Conservation (phyloP, 1,140 invertebrate species). For the Drosophila punjabiensis region DNA sequence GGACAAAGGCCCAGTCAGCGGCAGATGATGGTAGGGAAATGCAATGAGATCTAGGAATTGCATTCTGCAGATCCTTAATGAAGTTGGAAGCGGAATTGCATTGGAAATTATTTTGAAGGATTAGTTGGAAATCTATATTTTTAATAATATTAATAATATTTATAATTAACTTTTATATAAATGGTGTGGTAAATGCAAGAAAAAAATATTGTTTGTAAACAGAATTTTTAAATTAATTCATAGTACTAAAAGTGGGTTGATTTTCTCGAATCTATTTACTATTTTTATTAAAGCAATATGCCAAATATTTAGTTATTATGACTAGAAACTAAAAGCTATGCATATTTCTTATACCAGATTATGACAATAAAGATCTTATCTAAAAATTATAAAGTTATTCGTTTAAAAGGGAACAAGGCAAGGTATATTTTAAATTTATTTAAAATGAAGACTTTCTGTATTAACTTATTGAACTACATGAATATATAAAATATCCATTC, state of each 20-base stretch:
- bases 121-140: not conserved
- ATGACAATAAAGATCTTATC: not conserved
- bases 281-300: no score
- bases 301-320: no score
- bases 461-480: not conserved
- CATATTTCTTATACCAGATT: no score
- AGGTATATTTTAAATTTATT: not conserved
- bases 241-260: no score
- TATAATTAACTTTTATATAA: not conserved
- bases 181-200: no score
- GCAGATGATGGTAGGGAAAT: slow-evolving; percentile 28
- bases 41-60: slow-evolving; percentile 16
- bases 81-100: not conserved
- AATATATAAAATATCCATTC: not conserved
- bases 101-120: not conserved
- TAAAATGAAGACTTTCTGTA: not conserved
- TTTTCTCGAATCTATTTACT: not conserved
- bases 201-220: no score
- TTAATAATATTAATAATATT: not conserved
- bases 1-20: slow-evolving; percentile 17
- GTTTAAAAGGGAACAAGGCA: not conserved
- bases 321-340: no score
- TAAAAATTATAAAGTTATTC: not conserved
- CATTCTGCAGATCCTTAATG: not conserved
- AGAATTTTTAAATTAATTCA: no score